phyloP scores from a whole-genome alignment of 2,888 invertebrate genomes.

The Bembecia ichneumoniformis region DNA sequence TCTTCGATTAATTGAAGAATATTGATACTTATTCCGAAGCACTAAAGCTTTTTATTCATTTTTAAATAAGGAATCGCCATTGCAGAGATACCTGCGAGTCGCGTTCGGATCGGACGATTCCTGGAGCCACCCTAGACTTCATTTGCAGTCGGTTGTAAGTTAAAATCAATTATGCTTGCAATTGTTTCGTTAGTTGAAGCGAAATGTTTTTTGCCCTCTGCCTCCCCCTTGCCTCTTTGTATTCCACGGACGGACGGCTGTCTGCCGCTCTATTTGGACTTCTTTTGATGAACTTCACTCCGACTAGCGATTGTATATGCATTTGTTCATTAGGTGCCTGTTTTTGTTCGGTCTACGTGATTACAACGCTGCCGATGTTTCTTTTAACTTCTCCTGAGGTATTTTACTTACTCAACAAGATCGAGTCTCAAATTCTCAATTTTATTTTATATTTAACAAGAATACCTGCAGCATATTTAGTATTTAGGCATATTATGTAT shows the following conservation, averaged over 20 bases:
- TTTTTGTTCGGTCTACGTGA: background rate
- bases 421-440: no score
- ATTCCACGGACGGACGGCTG: constrained; percentile 53
- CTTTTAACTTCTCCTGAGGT: constrained; percentile 1
- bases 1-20: no score
- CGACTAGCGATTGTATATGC: constrained; percentile 22
- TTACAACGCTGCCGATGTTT: background rate
- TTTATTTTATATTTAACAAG: no score
- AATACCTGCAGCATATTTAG: no score
- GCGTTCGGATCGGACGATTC: background rate
- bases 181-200: constrained; percentile 68
- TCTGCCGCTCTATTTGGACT: constrained; percentile 46
- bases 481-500: no score
- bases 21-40: no score
- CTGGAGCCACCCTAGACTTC: constrained; percentile 26
- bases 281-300: constrained; percentile 63
- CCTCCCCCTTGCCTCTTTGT: constrained; percentile 38
- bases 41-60: no score
- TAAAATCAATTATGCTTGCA: constrained; percentile 69
- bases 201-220: constrained; percentile 47
- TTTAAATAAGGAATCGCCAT: no score
- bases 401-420: no score
- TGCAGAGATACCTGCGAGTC: no score
- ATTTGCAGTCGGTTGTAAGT: constrained; percentile 58
- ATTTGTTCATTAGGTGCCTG: constrained; percentile 20